Conservation (phyloP, 2,797 vertebrate genomes). For the Typhlichthys eigenmanni region DNA sequence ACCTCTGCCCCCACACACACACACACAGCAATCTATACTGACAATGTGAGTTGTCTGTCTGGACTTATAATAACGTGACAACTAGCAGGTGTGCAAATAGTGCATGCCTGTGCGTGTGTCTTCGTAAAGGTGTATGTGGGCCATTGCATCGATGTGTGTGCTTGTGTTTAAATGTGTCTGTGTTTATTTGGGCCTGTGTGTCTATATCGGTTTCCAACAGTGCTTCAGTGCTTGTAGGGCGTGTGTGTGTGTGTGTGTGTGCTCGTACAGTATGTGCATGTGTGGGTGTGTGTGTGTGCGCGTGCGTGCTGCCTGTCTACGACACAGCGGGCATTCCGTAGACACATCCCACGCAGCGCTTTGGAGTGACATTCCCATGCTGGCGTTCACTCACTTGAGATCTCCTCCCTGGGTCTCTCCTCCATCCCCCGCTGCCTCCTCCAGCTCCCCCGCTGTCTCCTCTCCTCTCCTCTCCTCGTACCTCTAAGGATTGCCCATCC, state of each 20-base stretch:
- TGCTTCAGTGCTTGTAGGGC: conserved; percentile 9
- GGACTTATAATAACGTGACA: too few relatives aligned
- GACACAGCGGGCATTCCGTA: conserved; percentile 37
- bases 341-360: conserved; percentile 38
- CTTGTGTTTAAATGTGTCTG: not conserved
- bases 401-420: conserved; percentile 27
- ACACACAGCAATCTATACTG: too few relatives aligned
- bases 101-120: not conserved
- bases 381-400: conserved; percentile 38
- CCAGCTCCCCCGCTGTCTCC: not conserved
- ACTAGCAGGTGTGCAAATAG: too few relatives aligned
- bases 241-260: conserved; percentile 9
- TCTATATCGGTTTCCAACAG: not conserved
- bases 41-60: too few relatives aligned
- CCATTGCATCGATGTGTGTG: not conserved
- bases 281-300: not conserved
- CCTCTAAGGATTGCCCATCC: conserved; percentile 1
- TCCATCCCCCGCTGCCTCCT: conserved; percentile 1
- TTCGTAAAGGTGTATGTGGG: not conserved
- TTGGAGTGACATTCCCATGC: conserved; percentile 52
- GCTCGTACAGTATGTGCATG: not conserved
- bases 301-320: conserved; percentile 18
- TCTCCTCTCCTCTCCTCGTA: conserved; percentile 8
- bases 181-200: not conserved
- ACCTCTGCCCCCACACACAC: too few relatives aligned